These are phyloP conservation scores for Leptinotarsa tumamoca DNA, from an alignment of 2,888 invertebrate genomes.

Conservation along the genomic window DNA sequence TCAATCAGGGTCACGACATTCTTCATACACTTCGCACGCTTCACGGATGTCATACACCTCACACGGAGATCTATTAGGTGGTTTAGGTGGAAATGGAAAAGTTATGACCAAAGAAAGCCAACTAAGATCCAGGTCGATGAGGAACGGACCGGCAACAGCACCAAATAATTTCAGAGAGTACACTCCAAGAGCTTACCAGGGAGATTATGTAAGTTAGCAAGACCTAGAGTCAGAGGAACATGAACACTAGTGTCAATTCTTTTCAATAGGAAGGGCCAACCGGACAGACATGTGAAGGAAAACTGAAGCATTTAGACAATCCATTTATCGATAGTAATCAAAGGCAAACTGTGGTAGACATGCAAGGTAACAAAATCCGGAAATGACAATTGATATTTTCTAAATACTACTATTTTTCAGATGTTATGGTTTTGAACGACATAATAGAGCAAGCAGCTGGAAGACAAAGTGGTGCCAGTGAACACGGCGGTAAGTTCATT, in stretches of 20 bases:
- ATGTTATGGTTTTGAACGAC: slow-evolving; percentile 97
- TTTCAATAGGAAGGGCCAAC: slow-evolving; percentile 79
- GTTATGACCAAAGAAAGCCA: slow-evolving; percentile 88
- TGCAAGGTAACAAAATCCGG: slow-evolving; percentile 72
- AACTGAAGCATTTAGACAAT: slow-evolving; percentile 89
- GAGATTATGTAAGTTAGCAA: slow-evolving; percentile 74
- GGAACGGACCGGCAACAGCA: slow-evolving; percentile 72
- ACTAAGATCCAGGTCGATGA: slow-evolving; percentile 80
- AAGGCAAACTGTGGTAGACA: slow-evolving; percentile 91
- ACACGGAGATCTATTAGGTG: slow-evolving; percentile 89
- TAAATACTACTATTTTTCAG: slow-evolving; percentile 69
- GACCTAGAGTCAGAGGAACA: not conserved
- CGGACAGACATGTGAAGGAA: slow-evolving; percentile 83
- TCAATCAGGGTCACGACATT: slow-evolving; percentile 83
- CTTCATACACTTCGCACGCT: slow-evolving; percentile 95
- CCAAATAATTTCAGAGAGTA: slow-evolving; percentile 72
- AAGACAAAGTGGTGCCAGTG: slow-evolving; percentile 86
- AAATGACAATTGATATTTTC: not conserved
- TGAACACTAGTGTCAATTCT: not conserved
- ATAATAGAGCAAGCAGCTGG: slow-evolving; percentile 96
- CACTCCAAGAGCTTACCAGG: slow-evolving; percentile 76
- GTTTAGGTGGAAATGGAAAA: slow-evolving; percentile 71
- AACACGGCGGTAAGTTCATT: slow-evolving; percentile 83
- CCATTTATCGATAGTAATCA: slow-evolving; percentile 88
- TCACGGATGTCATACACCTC: slow-evolving; percentile 94